Conservation (phyloP, 2,113 vertebrate species). For the Ceyx cyanopectus region DNA sequence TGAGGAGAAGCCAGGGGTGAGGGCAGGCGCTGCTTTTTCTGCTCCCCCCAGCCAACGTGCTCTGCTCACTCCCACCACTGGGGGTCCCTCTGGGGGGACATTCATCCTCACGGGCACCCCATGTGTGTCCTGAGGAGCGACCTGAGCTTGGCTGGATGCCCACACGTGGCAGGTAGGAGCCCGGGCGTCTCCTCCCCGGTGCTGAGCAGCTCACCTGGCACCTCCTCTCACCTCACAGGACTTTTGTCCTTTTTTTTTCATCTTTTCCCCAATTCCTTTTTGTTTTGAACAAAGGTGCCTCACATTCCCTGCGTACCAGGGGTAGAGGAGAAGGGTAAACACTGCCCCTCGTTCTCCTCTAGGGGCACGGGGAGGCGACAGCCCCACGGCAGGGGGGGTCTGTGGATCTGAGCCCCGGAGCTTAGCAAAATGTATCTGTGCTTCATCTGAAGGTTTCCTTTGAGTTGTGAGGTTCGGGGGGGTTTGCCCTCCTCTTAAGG, state of each 20-base stretch:
- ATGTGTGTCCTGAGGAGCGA: not conserved
- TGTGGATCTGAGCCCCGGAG: constrained; percentile 30
- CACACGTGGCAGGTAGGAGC: rapidly evolving
- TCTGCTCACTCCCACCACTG: not conserved
- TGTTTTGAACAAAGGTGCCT: not conserved
- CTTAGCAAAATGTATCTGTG: constrained; percentile 22
- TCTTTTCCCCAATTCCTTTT: rapidly evolving
- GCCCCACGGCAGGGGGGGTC: not conserved
- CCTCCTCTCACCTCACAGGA: not conserved
- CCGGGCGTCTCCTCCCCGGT: no score
- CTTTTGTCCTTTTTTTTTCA: not conserved
- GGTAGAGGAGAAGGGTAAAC: not conserved
- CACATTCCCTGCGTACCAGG: not conserved
- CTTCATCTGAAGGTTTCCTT: constrained; percentile 28
- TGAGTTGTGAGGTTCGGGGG: not conserved
- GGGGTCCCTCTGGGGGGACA: not conserved
- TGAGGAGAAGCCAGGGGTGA: not conserved
- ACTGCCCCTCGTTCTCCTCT: not conserved
- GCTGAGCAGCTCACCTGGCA: no score
- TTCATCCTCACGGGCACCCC: not conserved
- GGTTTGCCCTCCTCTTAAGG: not conserved
- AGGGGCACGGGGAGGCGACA: rapidly evolving
- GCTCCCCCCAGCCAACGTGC: not conserved
- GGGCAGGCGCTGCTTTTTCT: not conserved
- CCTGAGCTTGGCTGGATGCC: not conserved